These are phyloP conservation scores for Junonia oenone DNA, from an alignment of 2,888 invertebrate species.

Conservation along the genomic window DNA sequence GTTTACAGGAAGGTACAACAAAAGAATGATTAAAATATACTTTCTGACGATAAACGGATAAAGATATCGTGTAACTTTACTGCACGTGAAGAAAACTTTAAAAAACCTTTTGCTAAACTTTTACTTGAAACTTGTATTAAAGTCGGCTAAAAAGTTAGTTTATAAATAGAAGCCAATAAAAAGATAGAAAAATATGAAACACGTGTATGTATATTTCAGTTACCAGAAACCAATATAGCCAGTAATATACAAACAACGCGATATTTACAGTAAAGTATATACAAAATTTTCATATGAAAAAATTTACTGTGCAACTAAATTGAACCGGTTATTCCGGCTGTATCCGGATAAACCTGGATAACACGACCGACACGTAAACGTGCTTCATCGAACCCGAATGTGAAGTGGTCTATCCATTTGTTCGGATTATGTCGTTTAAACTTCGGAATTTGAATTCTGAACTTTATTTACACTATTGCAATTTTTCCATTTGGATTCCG, in stretches of 20 bases:
- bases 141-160: too few relatives aligned
- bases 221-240: not conserved
- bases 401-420: conserved; percentile 31
- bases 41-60: too few relatives aligned
- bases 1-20: too few relatives aligned
- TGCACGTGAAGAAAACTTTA: too few relatives aligned
- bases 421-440: conserved; percentile 25
- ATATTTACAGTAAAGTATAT: not conserved
- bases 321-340: conserved; percentile 26
- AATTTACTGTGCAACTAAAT: conserved; percentile 10
- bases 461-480: conserved; percentile 15
- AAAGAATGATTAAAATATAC: too few relatives aligned
- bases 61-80: too few relatives aligned
- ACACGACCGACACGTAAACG: conserved; percentile 31
- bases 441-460: conserved; percentile 25
- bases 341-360: conserved; percentile 34
- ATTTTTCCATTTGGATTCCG: not conserved
- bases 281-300: conserved; percentile 6
- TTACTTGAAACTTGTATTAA: too few relatives aligned
- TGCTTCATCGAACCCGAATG: conserved; percentile 31
- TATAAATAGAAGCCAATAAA: too few relatives aligned
- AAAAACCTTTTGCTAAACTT: too few relatives aligned
- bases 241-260: not conserved
- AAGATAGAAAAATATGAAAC: too few relatives aligned
- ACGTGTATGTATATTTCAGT: too few relatives aligned